Evolutionary conservation across 2,888 invertebrate species (phyloP).

Genomic region (Diarsia mendica): DNA sequence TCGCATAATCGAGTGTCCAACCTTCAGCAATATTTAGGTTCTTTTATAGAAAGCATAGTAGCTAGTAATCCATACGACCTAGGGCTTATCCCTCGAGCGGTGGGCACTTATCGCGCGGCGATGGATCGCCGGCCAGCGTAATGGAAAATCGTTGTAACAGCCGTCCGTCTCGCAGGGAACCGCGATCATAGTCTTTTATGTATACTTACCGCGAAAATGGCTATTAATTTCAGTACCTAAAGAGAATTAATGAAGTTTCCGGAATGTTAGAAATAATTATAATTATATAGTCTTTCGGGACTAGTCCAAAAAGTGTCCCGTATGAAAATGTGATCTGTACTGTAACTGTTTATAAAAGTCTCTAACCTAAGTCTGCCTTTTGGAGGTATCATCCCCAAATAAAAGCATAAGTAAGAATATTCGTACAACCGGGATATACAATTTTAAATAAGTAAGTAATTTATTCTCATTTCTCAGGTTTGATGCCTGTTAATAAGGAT

Average conservation of each 20-base stretch:
- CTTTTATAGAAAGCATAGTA: not conserved
- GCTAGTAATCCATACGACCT: slow-evolving; percentile 21
- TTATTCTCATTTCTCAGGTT: not conserved
- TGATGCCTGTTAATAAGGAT: slow-evolving; percentile 5
- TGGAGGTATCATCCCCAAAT: not conserved
- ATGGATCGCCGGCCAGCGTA: slow-evolving; percentile 70
- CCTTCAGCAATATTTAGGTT: not conserved
- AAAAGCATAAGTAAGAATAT: not conserved
- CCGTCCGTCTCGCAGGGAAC: slow-evolving; percentile 52
- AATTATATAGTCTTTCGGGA: not conserved
- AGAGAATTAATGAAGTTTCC: not conserved
- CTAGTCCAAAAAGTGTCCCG: too few species aligned
- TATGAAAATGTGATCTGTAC: not conserved
- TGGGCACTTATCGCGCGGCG: slow-evolving; percentile 66
- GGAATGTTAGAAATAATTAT: not conserved
- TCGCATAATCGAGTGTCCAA: not conserved
- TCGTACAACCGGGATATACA: not conserved
- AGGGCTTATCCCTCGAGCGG: slow-evolving; percentile 57
- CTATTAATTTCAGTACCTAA: slow-evolving; percentile 16
- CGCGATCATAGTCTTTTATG: slow-evolving; percentile 40
- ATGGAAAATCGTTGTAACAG: slow-evolving; percentile 79
- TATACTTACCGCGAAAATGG: slow-evolving; percentile 29
- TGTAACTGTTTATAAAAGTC: not conserved
- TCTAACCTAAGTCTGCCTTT: not conserved
- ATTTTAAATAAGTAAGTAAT: slow-evolving; percentile 13